These are phyloP conservation scores for Eulemur rubriventer DNA, from an alignment of 2,797 vertebrate species.

Conservation along the genomic window DNA sequence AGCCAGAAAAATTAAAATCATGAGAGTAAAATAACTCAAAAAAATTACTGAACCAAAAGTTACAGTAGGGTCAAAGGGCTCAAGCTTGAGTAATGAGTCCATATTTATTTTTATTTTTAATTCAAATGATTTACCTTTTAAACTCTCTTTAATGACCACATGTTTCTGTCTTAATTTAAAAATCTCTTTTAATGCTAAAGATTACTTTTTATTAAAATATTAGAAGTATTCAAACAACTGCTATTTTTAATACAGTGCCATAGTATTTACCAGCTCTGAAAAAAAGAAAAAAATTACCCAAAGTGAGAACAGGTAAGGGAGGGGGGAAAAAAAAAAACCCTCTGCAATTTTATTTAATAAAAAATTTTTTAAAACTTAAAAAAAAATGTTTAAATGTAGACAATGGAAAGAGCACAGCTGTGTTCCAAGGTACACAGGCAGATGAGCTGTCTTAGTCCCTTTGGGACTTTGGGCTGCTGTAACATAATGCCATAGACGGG, in stretches of 20 bases:
- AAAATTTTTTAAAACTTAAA: neutral
- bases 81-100: neutral
- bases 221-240: neutral
- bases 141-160: neutral
- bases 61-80: rapidly evolving
- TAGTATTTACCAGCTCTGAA: neutral
- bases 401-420: rapidly evolving
- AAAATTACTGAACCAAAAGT: neutral
- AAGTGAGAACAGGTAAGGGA: neutral
- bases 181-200: neutral
- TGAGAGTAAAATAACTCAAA: neutral
- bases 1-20: neutral
- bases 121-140: neutral
- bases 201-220: neutral
- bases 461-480: rapidly evolving
- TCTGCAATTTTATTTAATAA: neutral
- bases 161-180: neutral
- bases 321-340: neutral
- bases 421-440: neutral
- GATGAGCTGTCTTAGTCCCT: neutral
- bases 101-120: neutral
- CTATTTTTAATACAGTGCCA: neutral
- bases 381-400: neutral
- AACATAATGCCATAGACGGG: neutral
- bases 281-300: neutral